Conservation (phyloP, 1,140 invertebrate species). For the Zelostemma sp. region DNA sequence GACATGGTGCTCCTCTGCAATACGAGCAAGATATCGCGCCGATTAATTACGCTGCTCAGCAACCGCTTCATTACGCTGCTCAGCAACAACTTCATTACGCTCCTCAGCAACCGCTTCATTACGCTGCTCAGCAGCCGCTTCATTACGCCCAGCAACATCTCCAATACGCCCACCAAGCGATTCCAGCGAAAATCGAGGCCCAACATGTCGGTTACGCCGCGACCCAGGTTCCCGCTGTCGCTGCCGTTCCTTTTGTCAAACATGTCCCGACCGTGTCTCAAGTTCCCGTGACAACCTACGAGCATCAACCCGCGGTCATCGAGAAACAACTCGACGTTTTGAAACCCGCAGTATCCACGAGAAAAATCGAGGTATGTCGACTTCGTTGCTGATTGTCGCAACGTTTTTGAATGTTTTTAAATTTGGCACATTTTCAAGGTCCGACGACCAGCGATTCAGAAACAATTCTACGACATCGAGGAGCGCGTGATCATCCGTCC, state of each 20-base stretch:
- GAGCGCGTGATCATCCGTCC: conserved; percentile 75
- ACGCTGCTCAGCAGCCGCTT: neutral
- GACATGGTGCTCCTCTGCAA: conserved; percentile 47
- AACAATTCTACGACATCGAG: conserved; percentile 78
- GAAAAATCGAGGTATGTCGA: conserved; percentile 63
- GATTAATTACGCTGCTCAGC: conserved; percentile 28
- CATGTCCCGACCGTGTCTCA: conserved; percentile 69
- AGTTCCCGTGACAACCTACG: conserved; percentile 69
- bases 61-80: too few relatives aligned
- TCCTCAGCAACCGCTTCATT: neutral
- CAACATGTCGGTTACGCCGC: conserved; percentile 60
- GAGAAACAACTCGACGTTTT: conserved; percentile 72
- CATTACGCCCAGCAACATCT: conserved; percentile 18
- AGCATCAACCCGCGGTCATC: conserved; percentile 69
- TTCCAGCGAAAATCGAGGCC: conserved; percentile 56
- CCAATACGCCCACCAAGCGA: conserved; percentile 43
- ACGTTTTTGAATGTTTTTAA: too few relatives aligned
- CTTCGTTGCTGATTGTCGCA: too few relatives aligned
- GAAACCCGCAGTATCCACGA: conserved; percentile 69
- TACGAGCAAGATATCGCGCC: conserved; percentile 32
- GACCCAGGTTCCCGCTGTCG: conserved; percentile 57
- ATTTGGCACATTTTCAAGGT: conserved; percentile 56
- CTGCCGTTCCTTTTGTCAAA: conserved; percentile 69
- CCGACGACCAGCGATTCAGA: conserved; percentile 75
- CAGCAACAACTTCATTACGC: neutral